Percentiles rank a stretch among this genome's conserved stretches.
phyloP scores from a whole-genome alignment of 2,888 invertebrate genomes.

The Oligia latruncula region DNA sequence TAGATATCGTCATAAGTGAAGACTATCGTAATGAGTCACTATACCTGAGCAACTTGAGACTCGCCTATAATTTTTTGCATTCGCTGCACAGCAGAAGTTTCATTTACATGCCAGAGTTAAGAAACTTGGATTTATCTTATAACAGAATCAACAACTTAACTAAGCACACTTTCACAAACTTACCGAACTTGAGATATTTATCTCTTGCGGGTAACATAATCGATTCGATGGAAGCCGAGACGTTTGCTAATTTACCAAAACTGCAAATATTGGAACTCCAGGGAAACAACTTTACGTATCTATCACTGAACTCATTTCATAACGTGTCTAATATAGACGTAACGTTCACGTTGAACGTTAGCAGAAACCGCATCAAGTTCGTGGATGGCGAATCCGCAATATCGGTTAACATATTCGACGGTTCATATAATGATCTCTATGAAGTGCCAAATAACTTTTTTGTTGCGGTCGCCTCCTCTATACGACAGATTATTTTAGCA shows the following conservation, averaged over 20 bases:
- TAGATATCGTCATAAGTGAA: slow-evolving; percentile 92
- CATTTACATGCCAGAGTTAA: slow-evolving; percentile 92
- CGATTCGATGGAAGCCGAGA: slow-evolving; percentile 92
- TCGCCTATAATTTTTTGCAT: slow-evolving; percentile 95
- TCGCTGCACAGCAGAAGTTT: slow-evolving; percentile 93
- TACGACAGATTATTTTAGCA: slow-evolving; percentile 93
- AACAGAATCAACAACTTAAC: slow-evolving; percentile 94
- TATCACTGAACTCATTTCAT: slow-evolving; percentile 92
- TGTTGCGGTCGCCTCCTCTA: slow-evolving; percentile 90
- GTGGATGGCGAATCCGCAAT: slow-evolving; percentile 88
- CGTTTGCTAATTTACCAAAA: slow-evolving; percentile 94
- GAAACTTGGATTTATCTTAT: slow-evolving; percentile 94
- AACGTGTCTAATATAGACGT: slow-evolving; percentile 92
- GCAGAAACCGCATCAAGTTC: slow-evolving; percentile 91
- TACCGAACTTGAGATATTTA: slow-evolving; percentile 94
- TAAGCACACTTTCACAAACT: slow-evolving; percentile 93
- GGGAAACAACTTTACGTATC: slow-evolving; percentile 93
- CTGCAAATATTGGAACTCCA: slow-evolving; percentile 95
- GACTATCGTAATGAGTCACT: slow-evolving; percentile 93
- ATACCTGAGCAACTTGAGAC: slow-evolving; percentile 93
- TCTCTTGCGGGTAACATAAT: slow-evolving; percentile 96
- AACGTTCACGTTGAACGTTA: slow-evolving; percentile 94
- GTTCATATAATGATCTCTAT: slow-evolving; percentile 92
- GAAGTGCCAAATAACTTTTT: slow-evolving; percentile 92
- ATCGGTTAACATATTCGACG: slow-evolving; percentile 92